A percentile compares a stretch with the other conserved stretches of the same genome.
phyloP scores from a whole-genome alignment of 2,113 vertebrate genomes.

The Pipra filicauda region DNA sequence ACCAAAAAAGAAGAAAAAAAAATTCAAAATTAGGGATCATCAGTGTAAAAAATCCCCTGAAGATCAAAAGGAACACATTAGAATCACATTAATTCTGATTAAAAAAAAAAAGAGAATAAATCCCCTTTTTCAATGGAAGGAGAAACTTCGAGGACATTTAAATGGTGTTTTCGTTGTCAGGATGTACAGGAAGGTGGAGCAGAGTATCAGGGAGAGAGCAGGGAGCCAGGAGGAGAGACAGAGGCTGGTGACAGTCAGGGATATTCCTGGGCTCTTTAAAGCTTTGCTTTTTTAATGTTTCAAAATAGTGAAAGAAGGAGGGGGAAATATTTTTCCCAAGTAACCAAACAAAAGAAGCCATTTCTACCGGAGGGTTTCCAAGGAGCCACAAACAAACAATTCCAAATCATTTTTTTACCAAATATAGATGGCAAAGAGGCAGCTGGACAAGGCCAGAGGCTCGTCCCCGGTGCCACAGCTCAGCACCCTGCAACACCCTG shows the following conservation, averaged over 20 bases:
- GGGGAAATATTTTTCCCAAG: slow-evolving; percentile 17
- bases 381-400: slow-evolving; percentile 55
- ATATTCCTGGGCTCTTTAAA: neutral
- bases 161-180: slow-evolving; percentile 54
- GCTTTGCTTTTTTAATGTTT: neutral
- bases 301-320: neutral
- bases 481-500: neutral
- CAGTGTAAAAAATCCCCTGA: slow-evolving; percentile 60
- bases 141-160: slow-evolving; percentile 54
- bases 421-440: slow-evolving; percentile 4
- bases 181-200: slow-evolving; percentile 48
- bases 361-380: slow-evolving; percentile 32
- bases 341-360: slow-evolving; percentile 43
- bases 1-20: slow-evolving; percentile 17
- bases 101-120: slow-evolving; percentile 7
- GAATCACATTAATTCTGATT: slow-evolving; percentile 68
- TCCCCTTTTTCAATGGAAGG: slow-evolving; percentile 47
- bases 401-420: neutral
- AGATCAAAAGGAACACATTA: slow-evolving; percentile 71
- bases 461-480: accelerated
- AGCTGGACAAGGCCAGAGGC: neutral
- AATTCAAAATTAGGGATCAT: slow-evolving; percentile 62
- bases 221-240: neutral
- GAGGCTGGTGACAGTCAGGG: neutral
- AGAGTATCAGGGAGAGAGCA: neutral